phyloP scores from a whole-genome alignment of 2,797 vertebrate species.

The Pampus argenteus region DNA sequence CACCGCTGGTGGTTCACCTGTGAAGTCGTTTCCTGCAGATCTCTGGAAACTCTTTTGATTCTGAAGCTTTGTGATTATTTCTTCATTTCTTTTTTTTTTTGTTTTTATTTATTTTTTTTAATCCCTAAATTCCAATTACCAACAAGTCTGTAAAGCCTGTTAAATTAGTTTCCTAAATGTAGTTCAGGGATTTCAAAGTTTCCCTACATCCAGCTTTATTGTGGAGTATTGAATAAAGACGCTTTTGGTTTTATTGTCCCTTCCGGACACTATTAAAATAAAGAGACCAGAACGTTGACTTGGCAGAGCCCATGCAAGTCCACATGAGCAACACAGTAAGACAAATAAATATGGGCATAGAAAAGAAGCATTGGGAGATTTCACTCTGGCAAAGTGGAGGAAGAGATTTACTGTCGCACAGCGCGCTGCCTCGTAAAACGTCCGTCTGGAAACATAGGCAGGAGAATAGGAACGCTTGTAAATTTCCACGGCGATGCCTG shows the following conservation, averaged over 20 bases:
- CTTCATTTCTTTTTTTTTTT: slow-evolving; percentile 30
- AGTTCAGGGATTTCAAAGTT: slow-evolving; percentile 75
- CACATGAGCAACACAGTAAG: slow-evolving; percentile 62
- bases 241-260: slow-evolving; percentile 77
- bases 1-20: background rate
- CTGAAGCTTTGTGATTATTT: slow-evolving; percentile 20
- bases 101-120: slow-evolving; percentile 64
- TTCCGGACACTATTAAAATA: slow-evolving; percentile 83
- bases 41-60: slow-evolving; percentile 3
- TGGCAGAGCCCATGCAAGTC: slow-evolving; percentile 68
- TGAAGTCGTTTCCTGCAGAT: slow-evolving; percentile 15
- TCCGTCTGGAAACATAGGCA: slow-evolving; percentile 87
- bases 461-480: slow-evolving; percentile 87
- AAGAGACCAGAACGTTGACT: slow-evolving; percentile 78
- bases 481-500: slow-evolving; percentile 90
- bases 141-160: slow-evolving; percentile 64
- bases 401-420: slow-evolving; percentile 87
- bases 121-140: slow-evolving; percentile 70
- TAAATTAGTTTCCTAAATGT: slow-evolving; percentile 74
- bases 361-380: slow-evolving; percentile 67
- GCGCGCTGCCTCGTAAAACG: slow-evolving; percentile 90
- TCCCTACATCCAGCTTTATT: slow-evolving; percentile 72
- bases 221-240: slow-evolving; percentile 77
- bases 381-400: slow-evolving; percentile 78
- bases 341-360: slow-evolving; percentile 72